Evolutionary conservation across 2,888 invertebrate genomes (phyloP), one percentile per base, ranked within the genome.

Genomic region (Heteropelma amictum): DNA sequence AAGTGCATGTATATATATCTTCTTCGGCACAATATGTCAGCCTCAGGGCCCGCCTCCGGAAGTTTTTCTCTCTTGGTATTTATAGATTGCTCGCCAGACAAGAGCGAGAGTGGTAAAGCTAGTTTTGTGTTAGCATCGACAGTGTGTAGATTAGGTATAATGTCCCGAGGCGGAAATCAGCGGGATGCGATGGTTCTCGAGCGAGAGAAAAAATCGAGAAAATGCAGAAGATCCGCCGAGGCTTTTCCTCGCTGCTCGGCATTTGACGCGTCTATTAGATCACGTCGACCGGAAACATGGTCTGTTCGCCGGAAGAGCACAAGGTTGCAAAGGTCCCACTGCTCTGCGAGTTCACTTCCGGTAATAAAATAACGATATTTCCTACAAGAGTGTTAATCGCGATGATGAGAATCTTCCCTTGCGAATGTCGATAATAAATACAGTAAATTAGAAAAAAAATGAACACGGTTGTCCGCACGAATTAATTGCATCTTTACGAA

Each of bases 241-340:
- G 54, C 45, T 47, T 54, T 63, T 49, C 47, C 14, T 42, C n/a
- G n/a, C 33, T 19, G 5, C 14, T 23, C 21, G 12, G n/a, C 26
- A 35, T 49, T 28, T 21, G 38, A n/a, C n/a, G n/a, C 17, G 45
- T 14, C 17, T 70, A 61, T 60, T 61, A 42, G 53, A 40, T 49
- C 68, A 28, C 58, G 58, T 69, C 63, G 56, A 63, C 63, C 40
- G 68, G 68, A 68, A 68, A 56, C 38, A 33, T 45, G 56, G 56
- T 63, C 68, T 63, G 49, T 68, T 72, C 61, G 40, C 73, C 73
- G 68, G 73, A 73, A 51, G 58, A 35, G n/a, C 12, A 35, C 51
- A 45, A 69, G 53, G 63, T 40, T 58, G 53, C 51, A n/a, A 17
- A 63, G 56, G 42, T 63, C 49, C 23, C 47, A 42, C 68, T 68